phyloP scores from a whole-genome alignment of 2,113 vertebrate species.

The Tyrannus savana region DNA sequence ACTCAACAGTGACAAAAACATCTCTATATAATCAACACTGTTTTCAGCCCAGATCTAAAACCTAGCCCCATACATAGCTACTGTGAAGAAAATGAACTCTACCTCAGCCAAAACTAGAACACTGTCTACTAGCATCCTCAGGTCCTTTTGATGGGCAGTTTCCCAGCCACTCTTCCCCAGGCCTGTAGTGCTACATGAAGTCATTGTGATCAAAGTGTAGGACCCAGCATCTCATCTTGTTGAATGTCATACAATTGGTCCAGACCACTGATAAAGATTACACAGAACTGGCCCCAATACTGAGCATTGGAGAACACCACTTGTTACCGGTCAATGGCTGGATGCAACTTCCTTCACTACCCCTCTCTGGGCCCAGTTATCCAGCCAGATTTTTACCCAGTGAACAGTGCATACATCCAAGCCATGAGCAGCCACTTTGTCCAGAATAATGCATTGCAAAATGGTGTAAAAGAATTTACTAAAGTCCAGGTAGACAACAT shows the following conservation, averaged over 20 bases:
- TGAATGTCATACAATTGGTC: neutral
- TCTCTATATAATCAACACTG: neutral
- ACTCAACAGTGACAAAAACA: neutral
- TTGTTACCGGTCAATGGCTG: accelerated
- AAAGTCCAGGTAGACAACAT: neutral
- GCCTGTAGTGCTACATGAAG: neutral
- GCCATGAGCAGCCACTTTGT: neutral
- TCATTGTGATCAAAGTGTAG: neutral
- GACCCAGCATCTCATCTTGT: accelerated
- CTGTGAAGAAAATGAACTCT: neutral
- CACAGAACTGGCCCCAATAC: neutral
- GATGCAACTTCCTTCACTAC: neutral
- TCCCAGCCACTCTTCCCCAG: neutral
- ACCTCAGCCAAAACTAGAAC: neutral
- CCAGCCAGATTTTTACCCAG: neutral
- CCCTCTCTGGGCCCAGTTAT: accelerated
- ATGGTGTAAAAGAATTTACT: neutral
- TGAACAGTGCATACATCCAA: neutral
- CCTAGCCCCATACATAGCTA: neutral
- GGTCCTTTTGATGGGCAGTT: neutral
- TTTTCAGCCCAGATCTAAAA: neutral
- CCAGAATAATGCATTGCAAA: neutral
- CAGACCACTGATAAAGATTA: neutral
- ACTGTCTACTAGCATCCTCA: neutral
- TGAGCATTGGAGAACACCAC: neutral